phyloP scores from a whole-genome alignment of 2,797 vertebrate species.

The Halcyon chelicuti region DNA sequence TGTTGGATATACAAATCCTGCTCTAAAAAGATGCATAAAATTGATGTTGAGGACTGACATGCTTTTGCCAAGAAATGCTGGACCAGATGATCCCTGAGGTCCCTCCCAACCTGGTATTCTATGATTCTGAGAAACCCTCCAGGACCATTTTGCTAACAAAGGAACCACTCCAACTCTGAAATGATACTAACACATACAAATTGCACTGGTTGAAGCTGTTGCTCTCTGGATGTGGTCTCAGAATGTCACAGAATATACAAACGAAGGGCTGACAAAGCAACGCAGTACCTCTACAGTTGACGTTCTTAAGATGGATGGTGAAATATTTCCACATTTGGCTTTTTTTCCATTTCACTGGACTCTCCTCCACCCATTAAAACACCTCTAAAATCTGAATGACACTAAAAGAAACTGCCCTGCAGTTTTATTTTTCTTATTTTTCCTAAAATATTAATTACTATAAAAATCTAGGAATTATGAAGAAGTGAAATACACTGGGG shows the following conservation, averaged over 20 bases:
- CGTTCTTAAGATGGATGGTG: not conserved
- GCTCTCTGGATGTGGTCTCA: not conserved
- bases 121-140: not conserved
- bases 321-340: not conserved
- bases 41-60: not conserved
- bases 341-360: not conserved
- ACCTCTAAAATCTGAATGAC: not conserved
- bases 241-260: not conserved
- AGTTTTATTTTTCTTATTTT: not conserved
- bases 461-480: not conserved
- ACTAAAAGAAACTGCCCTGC: not conserved
- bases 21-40: not conserved
- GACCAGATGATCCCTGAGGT: not conserved
- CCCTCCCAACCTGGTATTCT: not conserved
- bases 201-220: not conserved
- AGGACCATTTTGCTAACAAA: not conserved
- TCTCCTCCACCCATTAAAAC: not conserved
- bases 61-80: not conserved
- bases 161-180: not conserved
- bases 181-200: not conserved
- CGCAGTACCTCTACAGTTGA: not conserved
- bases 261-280: not conserved
- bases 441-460: not conserved
- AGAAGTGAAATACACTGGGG: accelerated
- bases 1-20: not conserved